A percentile compares a stretch with the other conserved stretches of the same genome.
Evolutionary conservation across 2,113 vertebrate genomes (phyloP).

Genomic region (Corvus hawaiiensis): DNA sequence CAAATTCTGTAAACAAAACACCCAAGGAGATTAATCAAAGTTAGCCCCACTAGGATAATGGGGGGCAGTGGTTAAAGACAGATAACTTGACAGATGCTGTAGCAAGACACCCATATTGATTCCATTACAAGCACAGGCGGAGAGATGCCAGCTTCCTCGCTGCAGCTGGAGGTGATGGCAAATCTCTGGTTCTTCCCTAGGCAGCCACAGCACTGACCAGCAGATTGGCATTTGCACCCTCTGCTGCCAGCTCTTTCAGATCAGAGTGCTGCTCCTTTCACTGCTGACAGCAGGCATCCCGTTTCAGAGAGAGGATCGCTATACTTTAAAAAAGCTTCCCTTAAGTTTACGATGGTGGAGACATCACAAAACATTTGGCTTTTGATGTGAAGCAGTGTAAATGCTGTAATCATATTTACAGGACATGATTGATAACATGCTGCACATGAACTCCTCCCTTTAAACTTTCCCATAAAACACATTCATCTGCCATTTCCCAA

Average conservation of each 20-base stretch:
- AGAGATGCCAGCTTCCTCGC: not conserved
- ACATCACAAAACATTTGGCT: not conserved
- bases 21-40: not conserved
- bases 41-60: not conserved
- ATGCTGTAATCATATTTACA: slow-evolving; percentile 23
- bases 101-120: not conserved
- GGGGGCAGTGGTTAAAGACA: not conserved
- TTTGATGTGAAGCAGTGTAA: slow-evolving; percentile 38
- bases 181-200: not conserved
- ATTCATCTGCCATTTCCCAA: not conserved
- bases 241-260: not conserved
- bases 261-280: not conserved
- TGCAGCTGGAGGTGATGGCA: not conserved
- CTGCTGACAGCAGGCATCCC: not conserved
- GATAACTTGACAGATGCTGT: not conserved
- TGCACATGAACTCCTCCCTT: not conserved
- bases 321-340: not conserved
- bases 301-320: not conserved
- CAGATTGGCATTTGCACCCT: not conserved
- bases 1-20: not conserved
- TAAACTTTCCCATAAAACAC: not conserved
- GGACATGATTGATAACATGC: slow-evolving; percentile 13
- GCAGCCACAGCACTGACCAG: not conserved
- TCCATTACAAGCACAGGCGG: not conserved
- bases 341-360: not conserved